phyloP scores from a whole-genome alignment of 2,113 vertebrate genomes.

The Nesoenas mayeri region DNA sequence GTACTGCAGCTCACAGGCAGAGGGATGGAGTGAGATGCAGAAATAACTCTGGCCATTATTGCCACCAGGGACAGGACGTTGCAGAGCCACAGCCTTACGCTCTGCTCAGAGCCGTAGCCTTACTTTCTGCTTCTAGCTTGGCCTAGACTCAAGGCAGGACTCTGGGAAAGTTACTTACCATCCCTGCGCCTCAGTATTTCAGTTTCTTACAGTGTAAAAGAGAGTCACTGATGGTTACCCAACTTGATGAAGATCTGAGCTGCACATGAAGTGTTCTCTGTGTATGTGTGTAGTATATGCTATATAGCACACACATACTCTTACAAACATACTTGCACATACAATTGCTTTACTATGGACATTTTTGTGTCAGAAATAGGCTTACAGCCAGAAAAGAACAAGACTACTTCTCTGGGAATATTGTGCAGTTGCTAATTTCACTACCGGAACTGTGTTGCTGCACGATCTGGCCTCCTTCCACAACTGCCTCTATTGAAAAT shows the following conservation, averaged over 20 bases:
- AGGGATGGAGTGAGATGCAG: neutral
- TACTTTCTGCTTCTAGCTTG: neutral
- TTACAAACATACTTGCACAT: neutral
- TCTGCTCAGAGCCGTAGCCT: neutral
- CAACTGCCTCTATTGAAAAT: conserved; percentile 71
- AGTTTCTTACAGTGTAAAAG: fast-evolving
- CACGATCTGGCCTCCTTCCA: conserved; percentile 74
- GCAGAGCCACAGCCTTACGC: neutral
- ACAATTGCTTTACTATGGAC: neutral
- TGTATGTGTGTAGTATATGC: too few relatives aligned
- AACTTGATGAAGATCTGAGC: neutral
- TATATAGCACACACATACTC: neutral
- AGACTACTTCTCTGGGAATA: conserved; percentile 75
- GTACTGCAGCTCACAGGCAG: neutral
- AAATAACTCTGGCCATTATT: neutral
- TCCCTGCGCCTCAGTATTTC: neutral
- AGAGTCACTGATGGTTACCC: neutral
- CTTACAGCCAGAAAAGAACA: conserved; percentile 64
- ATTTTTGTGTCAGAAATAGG: conserved; percentile 51
- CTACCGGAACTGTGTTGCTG: conserved; percentile 76
- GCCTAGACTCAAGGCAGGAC: neutral
- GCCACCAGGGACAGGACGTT: neutral
- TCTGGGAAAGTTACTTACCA: conserved; percentile 27
- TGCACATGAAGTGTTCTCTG: neutral
- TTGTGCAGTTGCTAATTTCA: conserved; percentile 81